phyloP scores from a whole-genome alignment of 2,113 vertebrate genomes.

The Synodontis membranacea region DNA sequence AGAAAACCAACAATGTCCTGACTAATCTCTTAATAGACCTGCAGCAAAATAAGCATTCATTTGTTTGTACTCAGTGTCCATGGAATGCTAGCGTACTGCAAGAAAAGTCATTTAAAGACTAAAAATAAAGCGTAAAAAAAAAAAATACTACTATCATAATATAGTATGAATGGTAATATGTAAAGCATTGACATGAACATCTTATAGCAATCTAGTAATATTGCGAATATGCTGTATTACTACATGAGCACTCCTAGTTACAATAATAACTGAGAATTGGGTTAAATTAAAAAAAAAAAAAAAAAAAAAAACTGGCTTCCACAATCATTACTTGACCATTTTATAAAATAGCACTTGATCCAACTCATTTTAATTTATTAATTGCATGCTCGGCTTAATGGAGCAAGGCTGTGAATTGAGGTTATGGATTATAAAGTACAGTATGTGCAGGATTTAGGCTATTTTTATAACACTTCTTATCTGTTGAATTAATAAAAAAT shows the following conservation, averaged over 20 bases:
- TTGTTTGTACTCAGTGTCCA: neutral
- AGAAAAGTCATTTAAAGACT: neutral
- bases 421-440: neutral
- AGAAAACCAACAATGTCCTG: too few species aligned
- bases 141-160: neutral
- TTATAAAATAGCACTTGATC: neutral
- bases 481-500: neutral
- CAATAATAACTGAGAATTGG: neutral
- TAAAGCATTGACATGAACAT: too few species aligned
- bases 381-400: neutral
- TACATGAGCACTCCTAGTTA: neutral
- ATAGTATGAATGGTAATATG: neutral
- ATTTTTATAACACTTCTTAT: neutral
- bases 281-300: neutral
- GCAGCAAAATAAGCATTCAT: neutral
- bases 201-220: neutral
- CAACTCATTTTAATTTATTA: neutral
- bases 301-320: too few species aligned
- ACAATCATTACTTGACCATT: neutral
- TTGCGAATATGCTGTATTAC: neutral
- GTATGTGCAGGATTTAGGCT: neutral
- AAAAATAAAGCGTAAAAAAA: neutral
- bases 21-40: neutral
- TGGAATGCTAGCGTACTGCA: too few species aligned
- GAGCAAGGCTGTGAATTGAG: neutral